phyloP scores from a whole-genome alignment of 2,113 vertebrate species.

The Phasianus colchicus region DNA sequence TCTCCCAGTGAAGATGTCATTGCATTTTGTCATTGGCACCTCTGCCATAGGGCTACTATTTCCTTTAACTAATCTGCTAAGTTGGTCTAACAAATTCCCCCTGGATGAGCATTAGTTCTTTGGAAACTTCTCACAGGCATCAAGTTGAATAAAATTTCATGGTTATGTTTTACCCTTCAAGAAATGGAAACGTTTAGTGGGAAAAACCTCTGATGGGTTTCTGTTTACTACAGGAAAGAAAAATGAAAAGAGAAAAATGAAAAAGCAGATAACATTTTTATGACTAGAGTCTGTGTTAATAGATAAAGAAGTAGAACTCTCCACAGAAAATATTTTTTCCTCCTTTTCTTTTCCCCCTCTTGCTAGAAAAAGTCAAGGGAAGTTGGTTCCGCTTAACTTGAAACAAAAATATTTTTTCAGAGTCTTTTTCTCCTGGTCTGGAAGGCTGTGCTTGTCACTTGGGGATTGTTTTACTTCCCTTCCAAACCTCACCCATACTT shows the following conservation, averaged over 20 bases:
- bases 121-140: not conserved
- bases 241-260: not conserved
- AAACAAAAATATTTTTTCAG: constrained; percentile 46
- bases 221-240: not conserved
- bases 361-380: not conserved
- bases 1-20: not conserved
- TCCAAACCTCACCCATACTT: constrained; percentile 16
- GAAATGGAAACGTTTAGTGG: not conserved
- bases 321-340: constrained; percentile 1
- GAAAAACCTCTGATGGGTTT: not conserved
- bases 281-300: not conserved
- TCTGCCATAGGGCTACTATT: not conserved
- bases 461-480: constrained; percentile 23
- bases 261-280: constrained; percentile 30
- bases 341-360: rapidly evolving
- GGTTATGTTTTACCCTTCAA: not conserved
- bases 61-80: not conserved
- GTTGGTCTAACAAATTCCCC: not conserved
- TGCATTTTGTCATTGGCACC: not conserved
- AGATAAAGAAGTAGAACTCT: not conserved
- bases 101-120: not conserved
- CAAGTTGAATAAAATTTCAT: not conserved
- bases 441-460: not conserved
- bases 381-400: constrained; percentile 2
- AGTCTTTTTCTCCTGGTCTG: not conserved